Conservation (phyloP, 2,888 invertebrate genomes). For the Pandemis cinnamomeana region DNA sequence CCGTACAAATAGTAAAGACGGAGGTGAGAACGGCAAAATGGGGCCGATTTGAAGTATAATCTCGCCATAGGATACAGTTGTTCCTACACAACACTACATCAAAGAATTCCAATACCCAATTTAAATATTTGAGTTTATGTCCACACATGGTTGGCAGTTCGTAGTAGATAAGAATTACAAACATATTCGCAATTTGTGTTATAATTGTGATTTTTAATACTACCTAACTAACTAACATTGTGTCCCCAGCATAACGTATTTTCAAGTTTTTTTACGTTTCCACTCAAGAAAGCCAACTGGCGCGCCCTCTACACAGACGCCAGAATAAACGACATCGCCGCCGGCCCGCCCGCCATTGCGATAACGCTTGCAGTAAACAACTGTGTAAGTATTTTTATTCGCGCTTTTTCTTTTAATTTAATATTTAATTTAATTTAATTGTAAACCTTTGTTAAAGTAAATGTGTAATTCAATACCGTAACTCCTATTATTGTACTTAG, state of each 20-base stretch:
- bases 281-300: conserved; percentile 2
- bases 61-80: too few species aligned
- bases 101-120: too few species aligned
- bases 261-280: not conserved
- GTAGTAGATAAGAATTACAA: too few species aligned
- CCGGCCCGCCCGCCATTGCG: conserved; percentile 64
- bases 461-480: conserved; percentile 37
- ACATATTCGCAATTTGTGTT: too few species aligned
- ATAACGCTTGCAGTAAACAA: conserved; percentile 77
- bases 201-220: too few species aligned
- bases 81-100: too few species aligned
- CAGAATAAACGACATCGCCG: conserved; percentile 62
- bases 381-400: conserved; percentile 68
- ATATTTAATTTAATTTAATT: conserved; percentile 45
- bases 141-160: too few species aligned
- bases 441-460: conserved; percentile 28
- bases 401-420: conserved; percentile 31
- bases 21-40: too few species aligned
- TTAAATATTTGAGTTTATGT: too few species aligned
- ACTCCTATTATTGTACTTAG: conserved; percentile 16
- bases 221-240: too few species aligned
- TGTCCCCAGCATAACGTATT: not conserved
- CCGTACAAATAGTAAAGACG: too few species aligned
- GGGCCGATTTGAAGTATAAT: too few species aligned
- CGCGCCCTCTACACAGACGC: conserved; percentile 83